phyloP scores from a whole-genome alignment of 2,888 invertebrate genomes.

The Aricia artaxerxes region DNA sequence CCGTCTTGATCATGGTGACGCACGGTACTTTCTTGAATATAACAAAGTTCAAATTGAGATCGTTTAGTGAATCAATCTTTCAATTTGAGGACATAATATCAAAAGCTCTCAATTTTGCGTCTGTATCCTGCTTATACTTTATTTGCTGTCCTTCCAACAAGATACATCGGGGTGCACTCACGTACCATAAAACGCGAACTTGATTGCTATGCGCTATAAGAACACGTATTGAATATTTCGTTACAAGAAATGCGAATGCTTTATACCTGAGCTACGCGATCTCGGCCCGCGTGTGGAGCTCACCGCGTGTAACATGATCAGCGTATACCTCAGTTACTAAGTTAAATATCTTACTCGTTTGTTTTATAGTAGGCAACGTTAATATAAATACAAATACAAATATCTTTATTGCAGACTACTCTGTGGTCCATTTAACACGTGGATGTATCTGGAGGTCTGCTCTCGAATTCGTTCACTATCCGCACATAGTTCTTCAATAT shows the following conservation, averaged over 20 bases:
- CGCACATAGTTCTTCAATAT: too few species aligned
- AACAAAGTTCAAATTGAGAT: neutral
- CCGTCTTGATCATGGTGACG: conserved; percentile 40
- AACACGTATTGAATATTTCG: conserved; percentile 35
- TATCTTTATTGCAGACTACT: too few species aligned
- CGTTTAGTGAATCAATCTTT: neutral
- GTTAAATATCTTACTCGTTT: neutral
- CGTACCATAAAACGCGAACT: conserved; percentile 37
- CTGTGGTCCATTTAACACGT: too few species aligned
- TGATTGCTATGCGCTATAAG: conserved; percentile 37
- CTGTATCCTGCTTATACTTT: conserved; percentile 19
- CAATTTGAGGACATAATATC: neutral
- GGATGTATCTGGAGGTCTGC: too few species aligned
- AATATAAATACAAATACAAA: too few species aligned
- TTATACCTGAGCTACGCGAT: conserved; percentile 6
- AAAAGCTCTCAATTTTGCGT: conserved; percentile 1
- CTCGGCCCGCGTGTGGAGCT: neutral
- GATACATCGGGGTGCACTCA: conserved; percentile 38
- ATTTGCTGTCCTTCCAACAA: conserved; percentile 27
- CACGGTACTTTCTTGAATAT: neutral
- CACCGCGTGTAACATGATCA: neutral
- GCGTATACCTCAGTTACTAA: neutral
- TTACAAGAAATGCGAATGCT: conserved; percentile 32
- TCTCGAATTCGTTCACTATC: too few species aligned
- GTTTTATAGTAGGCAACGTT: neutral